A percentile compares a stretch with the other conserved stretches of the same genome.
phyloP scores from a whole-genome alignment of 2,888 invertebrate genomes.

The Apotomis capreana region DNA sequence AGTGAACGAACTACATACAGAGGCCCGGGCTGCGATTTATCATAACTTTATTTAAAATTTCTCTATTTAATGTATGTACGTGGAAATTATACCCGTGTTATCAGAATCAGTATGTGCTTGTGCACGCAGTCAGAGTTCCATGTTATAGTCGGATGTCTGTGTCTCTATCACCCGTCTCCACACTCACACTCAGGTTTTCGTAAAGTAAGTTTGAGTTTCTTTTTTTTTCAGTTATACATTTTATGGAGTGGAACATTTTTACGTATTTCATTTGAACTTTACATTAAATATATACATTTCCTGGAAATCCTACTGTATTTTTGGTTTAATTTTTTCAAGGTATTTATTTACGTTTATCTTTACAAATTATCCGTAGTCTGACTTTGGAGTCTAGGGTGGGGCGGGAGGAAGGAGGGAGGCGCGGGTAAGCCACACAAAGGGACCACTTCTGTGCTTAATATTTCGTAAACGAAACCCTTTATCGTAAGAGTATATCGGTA shows the following conservation, averaged over 20 bases:
- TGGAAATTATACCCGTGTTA: neutral
- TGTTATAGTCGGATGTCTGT: neutral
- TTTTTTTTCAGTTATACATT: no score
- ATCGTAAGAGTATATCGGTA: neutral
- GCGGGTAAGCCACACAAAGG: slow-evolving; percentile 6
- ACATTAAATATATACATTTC: no score
- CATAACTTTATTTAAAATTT: slow-evolving; percentile 1
- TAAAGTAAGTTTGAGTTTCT: no score
- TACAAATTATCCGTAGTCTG: neutral
- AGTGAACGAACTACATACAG: slow-evolving; percentile 44
- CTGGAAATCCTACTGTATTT: no score
- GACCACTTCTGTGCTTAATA: slow-evolving; percentile 19
- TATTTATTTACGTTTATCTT: no score
- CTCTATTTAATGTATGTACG: neutral
- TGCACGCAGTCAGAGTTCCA: slow-evolving; percentile 10
- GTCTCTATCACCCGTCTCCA: neutral
- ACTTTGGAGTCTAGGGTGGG: neutral
- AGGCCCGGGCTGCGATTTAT: neutral
- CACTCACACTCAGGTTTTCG: no score
- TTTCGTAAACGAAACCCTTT: slow-evolving; percentile 16
- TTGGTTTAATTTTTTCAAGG: no score
- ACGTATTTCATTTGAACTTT: no score
- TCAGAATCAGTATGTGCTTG: no score
- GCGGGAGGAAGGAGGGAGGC: slow-evolving; percentile 1
- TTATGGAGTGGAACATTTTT: no score